Evolutionary conservation across 2,113 vertebrate species (phyloP), one percentile per base, ranked within the genome.

Genomic region (Macrotis lagotis): DNA sequence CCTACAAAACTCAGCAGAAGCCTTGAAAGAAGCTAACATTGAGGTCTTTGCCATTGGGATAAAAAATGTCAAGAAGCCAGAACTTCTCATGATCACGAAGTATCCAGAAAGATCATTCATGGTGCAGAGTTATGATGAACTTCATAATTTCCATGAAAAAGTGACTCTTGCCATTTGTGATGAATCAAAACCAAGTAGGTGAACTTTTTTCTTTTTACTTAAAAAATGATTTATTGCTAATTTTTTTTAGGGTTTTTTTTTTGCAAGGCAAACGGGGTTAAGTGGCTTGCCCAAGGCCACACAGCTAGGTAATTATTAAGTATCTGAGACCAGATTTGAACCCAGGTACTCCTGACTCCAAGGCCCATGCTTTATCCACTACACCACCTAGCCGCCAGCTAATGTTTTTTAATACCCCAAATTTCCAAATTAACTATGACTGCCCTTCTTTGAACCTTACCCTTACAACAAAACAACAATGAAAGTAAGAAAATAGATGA

Each of bases 31-130:
- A 83, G 66, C n/a, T 83, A 7, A 92, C 0, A 96, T 99, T 53
- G 93, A 7, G 44, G 96, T 99, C n/a, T 98, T 98, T 97, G 98
- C 98, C 50, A 98, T 99, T 44, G 99, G 99, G 28, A 98, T 99
- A 47, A 96, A 83, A 83, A 83, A 95, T 5, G 93, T 92, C 94
- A 98, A 94, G 97, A 96, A 9, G n/a, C n/a, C 66, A 83, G 66
- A 83, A 83, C 66, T 83, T 83, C n/a, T 44, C 16, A 92, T 6
- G 16, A 98, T 99, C 95, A 96, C 97, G 14, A 90, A 95, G 0
- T 96, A 98, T 31, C 49, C 1, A 0, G 96, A 95, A 48, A 98
- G 91, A 74, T 97, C 98, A 55, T 99, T 99, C 96, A 97, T 97
- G 2, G 98, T 98, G 53, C 92, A 98, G 48, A 97, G 98, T 48